Evolutionary conservation across 2,888 invertebrate species (phyloP).

Genomic region (Campaea margaritaria): DNA sequence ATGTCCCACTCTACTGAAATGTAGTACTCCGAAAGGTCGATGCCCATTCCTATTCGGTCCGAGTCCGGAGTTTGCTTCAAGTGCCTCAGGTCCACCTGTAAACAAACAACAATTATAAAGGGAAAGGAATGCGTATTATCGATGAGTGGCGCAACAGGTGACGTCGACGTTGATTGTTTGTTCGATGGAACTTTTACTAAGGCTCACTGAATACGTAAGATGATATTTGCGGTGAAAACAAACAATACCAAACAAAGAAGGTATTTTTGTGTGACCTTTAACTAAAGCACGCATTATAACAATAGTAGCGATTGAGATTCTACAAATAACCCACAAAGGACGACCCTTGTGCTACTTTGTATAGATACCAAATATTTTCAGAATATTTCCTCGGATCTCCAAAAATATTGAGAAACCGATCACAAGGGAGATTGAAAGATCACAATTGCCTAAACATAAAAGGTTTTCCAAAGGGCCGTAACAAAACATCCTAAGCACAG

Average conservation of each 20-base stretch:
- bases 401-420: constrained; percentile 9
- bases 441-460: constrained; percentile 32
- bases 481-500: constrained; percentile 49
- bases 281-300: not conserved
- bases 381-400: constrained; percentile 4
- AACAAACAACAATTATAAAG: constrained; percentile 46
- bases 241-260: too few species aligned
- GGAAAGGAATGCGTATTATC: constrained; percentile 7
- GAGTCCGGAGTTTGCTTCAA: constrained; percentile 94
- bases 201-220: constrained; percentile 11
- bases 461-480: constrained; percentile 38
- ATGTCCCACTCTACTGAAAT: constrained; percentile 99
- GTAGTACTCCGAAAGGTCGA: constrained; percentile 97
- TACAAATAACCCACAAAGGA: not conserved
- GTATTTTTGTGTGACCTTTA: not conserved
- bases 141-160: constrained; percentile 26
- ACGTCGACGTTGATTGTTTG: constrained; percentile 9
- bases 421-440: constrained; percentile 29
- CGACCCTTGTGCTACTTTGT: not conserved
- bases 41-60: constrained; percentile 94
- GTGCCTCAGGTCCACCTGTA: constrained; percentile 95
- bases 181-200: constrained; percentile 15
- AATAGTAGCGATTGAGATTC: not conserved
- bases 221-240: too few species aligned
- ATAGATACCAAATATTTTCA: not conserved